phyloP scores from a whole-genome alignment of 2,888 invertebrate genomes.

The Myathropa florea region DNA sequence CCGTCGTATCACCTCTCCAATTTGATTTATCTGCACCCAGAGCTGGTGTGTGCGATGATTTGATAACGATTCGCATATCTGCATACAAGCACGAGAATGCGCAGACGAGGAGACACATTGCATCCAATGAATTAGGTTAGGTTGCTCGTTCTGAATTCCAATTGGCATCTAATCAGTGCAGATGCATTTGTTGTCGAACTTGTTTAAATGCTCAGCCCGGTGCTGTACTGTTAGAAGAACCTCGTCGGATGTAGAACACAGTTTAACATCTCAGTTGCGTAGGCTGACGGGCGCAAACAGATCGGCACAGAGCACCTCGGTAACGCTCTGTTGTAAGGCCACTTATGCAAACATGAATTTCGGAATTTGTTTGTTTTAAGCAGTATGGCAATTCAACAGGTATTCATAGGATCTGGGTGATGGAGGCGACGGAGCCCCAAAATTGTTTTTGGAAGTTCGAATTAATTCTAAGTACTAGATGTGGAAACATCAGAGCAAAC shows the following conservation, averaged over 20 bases:
- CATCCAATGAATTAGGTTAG: slow-evolving; percentile 61
- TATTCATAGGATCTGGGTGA: slow-evolving; percentile 27
- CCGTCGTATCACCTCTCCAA: slow-evolving; percentile 26
- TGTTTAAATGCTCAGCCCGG: slow-evolving; percentile 27
- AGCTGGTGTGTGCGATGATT: slow-evolving; percentile 59
- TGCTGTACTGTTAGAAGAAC: slow-evolving; percentile 57
- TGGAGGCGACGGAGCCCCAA: slow-evolving; percentile 6
- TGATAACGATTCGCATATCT: slow-evolving; percentile 58
- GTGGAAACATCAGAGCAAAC: slow-evolving; percentile 64
- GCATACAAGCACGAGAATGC: slow-evolving; percentile 41
- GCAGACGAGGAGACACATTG: slow-evolving; percentile 32
- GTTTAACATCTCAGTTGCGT: slow-evolving; percentile 55
- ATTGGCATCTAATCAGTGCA: slow-evolving; percentile 46
- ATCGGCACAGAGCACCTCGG: background rate
- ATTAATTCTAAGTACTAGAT: slow-evolving; percentile 39
- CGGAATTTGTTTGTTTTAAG: slow-evolving; percentile 62
- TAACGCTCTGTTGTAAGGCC: slow-evolving; percentile 34
- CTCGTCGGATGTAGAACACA: slow-evolving; percentile 64
- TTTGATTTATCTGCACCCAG: slow-evolving; percentile 53
- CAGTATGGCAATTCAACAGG: slow-evolving; percentile 58
- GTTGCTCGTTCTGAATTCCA: slow-evolving; percentile 30
- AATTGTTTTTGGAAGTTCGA: slow-evolving; percentile 38
- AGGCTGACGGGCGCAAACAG: slow-evolving; percentile 44
- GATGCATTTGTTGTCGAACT: slow-evolving; percentile 50
- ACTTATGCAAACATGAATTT: slow-evolving; percentile 69